These are phyloP conservation scores for Eptatretus atami DNA, from an alignment of 2,797 vertebrate species.

Conservation along the genomic window DNA sequence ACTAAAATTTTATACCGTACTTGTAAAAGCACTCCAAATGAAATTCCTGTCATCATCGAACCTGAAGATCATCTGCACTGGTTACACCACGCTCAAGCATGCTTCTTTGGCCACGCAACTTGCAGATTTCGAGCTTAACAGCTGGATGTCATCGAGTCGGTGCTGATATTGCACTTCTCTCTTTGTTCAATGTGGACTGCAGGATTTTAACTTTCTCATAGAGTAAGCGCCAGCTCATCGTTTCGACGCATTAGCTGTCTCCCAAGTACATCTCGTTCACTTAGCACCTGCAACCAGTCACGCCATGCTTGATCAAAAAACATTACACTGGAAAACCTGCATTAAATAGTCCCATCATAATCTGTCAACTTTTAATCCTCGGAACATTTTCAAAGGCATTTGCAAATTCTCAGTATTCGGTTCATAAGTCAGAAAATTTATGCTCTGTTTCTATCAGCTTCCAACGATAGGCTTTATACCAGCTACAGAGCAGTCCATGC, in stretches of 20 bases:
- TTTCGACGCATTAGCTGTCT: constrained; percentile 43
- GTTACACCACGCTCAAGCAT: constrained; percentile 34
- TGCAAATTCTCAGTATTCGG: too few relatives aligned
- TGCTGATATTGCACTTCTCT: constrained; percentile 41
- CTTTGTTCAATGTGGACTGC: constrained; percentile 43
- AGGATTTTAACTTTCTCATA: constrained; percentile 80
- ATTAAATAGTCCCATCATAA: too few relatives aligned
- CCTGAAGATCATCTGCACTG: constrained; percentile 29
- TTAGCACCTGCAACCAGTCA: constrained; percentile 23
- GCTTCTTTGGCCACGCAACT: constrained; percentile 30
- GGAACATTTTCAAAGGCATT: too few relatives aligned
- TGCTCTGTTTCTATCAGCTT: too few relatives aligned
- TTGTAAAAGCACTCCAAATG: too few relatives aligned
- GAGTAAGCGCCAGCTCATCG: constrained; percentile 34
- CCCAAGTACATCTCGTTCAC: constrained; percentile 36
- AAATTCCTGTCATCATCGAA: constrained; percentile 10
- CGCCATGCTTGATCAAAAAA: too few relatives aligned
- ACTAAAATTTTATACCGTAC: too few relatives aligned
- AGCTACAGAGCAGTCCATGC: too few relatives aligned
- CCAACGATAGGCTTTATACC: too few relatives aligned
- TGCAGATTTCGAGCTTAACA: constrained; percentile 53
- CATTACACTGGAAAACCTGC: too few relatives aligned
- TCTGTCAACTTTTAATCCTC: too few relatives aligned
- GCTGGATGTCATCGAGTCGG: constrained; percentile 36
- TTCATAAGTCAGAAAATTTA: too few relatives aligned